phyloP scores from a whole-genome alignment of 2,888 invertebrate species.

The Neuroscelio doddi region DNA sequence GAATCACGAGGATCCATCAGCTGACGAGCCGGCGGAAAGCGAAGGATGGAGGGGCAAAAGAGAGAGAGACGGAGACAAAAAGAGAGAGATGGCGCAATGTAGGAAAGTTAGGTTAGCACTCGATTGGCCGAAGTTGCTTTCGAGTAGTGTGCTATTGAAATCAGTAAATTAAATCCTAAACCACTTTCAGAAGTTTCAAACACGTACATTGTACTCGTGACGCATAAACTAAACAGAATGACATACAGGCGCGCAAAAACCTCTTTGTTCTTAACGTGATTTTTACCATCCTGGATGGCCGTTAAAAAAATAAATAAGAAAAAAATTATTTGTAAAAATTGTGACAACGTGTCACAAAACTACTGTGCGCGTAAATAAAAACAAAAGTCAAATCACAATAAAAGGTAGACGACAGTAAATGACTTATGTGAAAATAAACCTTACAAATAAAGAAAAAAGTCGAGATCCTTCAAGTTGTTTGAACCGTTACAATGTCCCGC shows the following conservation, averaged over 20 bases:
- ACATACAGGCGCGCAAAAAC: slow-evolving; percentile 8
- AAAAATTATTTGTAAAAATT: no score
- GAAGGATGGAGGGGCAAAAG: slow-evolving; percentile 14
- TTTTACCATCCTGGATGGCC: no score
- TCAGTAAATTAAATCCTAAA: slow-evolving; percentile 7
- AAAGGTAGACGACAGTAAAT: slow-evolving; percentile 10
- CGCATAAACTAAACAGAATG: slow-evolving; percentile 11
- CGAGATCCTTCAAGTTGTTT: background rate
- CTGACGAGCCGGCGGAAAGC: slow-evolving; percentile 41
- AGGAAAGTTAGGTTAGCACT: slow-evolving; percentile 43
- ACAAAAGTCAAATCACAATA: no score
- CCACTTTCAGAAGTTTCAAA: slow-evolving; percentile 32
- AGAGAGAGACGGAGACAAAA: slow-evolving; percentile 15
- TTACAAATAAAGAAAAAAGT: no score
- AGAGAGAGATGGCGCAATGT: slow-evolving; percentile 14
- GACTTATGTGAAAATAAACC: no score
- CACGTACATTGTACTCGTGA: slow-evolving; percentile 15
- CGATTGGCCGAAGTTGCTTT: slow-evolving; percentile 25
- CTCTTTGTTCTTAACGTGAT: slow-evolving; percentile 1
- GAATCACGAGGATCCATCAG: slow-evolving; percentile 44
- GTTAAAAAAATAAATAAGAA: no score
- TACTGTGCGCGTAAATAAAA: no score
- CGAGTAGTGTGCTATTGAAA: background rate
- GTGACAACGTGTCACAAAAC: no score
- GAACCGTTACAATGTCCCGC: slow-evolving; percentile 25